Evolutionary conservation across 2,888 invertebrate species (phyloP), one percentile per base, ranked within the genome.

Genomic region (Nezara viridula): DNA sequence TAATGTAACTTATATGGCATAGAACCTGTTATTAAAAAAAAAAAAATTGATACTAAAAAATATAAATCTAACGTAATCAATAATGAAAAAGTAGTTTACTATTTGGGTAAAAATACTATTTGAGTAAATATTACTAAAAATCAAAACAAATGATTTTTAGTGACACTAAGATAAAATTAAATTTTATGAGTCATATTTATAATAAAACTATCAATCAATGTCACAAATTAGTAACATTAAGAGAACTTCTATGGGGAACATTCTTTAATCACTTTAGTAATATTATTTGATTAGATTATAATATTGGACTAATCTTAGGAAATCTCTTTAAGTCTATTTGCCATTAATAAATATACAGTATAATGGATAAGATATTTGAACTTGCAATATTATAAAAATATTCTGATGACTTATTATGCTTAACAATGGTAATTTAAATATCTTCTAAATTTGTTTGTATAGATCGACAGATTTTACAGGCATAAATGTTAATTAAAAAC

Each of bases 241-340:
- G 14, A 66, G 66, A 66, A 14, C 2, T 73, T 73, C 16, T 37
- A 19, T 21, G 21, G 37, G 27, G 21, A 37, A 37, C 7, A 19
- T 37, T 32, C 21, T 37, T 21, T 32, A 37, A 73, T 7, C 32
- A 32, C 16, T 73, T 32, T 60, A 27, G 5, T 60, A 32, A 55
- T 32, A 60, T 60, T 60, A 73, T 27, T 32, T 73, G 37, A 37
- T 37, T 73, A 73, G 32, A 44, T 44, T 77, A 77, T 37, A 73
- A 14, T 77, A 14, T 47, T 47, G 5, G n/a, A 81, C 44, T 81
- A 81, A 81, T 44, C n/a, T 44, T 47, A 81, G 44, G 44, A 44
- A 81, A 81, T 44, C 6, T 77, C 37, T 40, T 77, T 44, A 40
- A 40, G 77, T 77, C 77, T 77, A 77, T 40, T 77, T 77, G 24